Base-by-base conservation (phyloP, 2,888 invertebrate species). In the Leucoptera coffeella region DNA sequence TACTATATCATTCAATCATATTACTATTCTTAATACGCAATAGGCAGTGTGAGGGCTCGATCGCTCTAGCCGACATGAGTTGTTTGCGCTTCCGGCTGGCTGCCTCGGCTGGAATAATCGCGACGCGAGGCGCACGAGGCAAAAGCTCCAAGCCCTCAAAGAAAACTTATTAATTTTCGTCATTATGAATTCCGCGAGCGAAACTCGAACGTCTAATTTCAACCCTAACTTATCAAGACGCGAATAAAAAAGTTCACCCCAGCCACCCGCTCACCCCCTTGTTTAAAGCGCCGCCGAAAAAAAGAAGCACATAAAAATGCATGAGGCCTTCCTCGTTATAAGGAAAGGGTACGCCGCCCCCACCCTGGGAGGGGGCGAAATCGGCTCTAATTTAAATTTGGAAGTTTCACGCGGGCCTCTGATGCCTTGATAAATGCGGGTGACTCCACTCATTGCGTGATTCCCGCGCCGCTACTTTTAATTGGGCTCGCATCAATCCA, bases 261-360 rank as follows among this genome's bases (percentile, higher is more conserved):
- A 55, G 42, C 44, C 54, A 53, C 67, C 65, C 46, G 49, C 62
- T 62, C 65, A 64, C 67, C 69, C 71, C 67, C 71, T 71, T 69
- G 69, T 71, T 72, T 72, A 71, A 72, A 72, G 71, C 64, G 69
- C 67, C 59, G 62, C 48, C 69, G 67, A 72, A n/a, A 72, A 72
- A 72, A 72, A 71, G 72, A 67, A 71, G 72, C 69, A 72, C 72
- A 72, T 72, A 72, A 72, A 72, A 72, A 72, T 72, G 72, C 72
- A 72, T 72, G 72, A 72, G 72, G 71, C 71, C 69, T 65, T 71
- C 71, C 69, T 72, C 69, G 72, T 71, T 69, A 71, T 67, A 69
- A 71, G 71, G 67, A 71, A 71, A 71, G 71, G 72, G 71, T 65
- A 72, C 56, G 45, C 40, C 48, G 54, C 60, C 62, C 62, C 50